Evolutionary conservation across 2,888 invertebrate genomes (phyloP).

Genomic region (Hypolimnas misippus): DNA sequence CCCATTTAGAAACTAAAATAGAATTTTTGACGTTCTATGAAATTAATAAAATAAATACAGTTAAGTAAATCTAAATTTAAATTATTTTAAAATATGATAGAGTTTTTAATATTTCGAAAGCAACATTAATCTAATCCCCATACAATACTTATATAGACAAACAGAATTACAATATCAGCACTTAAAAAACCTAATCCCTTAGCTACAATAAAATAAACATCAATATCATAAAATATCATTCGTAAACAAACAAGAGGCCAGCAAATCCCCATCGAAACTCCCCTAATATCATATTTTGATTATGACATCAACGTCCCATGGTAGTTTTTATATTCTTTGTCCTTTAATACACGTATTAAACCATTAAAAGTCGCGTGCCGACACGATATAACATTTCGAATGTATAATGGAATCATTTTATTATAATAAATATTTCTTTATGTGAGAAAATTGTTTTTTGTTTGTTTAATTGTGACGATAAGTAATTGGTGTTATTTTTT

Average conservation of each 20-base stretch:
- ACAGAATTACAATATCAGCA: constrained; percentile 2
- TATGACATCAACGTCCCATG: constrained; percentile 78
- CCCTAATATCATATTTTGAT: constrained; percentile 81
- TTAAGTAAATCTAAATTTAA: neutral
- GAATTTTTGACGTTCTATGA: neutral
- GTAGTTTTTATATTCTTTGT: constrained; percentile 71
- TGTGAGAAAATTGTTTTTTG: constrained; percentile 45
- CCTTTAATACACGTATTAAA: constrained; percentile 80
- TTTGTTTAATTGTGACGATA: constrained; percentile 17
- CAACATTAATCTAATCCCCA: neutral
- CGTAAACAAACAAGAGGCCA: constrained; percentile 63
- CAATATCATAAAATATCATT: constrained; percentile 60
- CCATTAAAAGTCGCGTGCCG: constrained; percentile 80
- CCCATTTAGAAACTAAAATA: neutral
- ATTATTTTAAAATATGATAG: no score
- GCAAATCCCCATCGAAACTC: constrained; percentile 63
- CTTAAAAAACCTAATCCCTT: constrained; percentile 9
- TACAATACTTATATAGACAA: neutral
- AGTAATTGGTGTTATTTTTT: neutral
- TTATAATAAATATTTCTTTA: constrained; percentile 57
- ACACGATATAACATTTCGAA: constrained; percentile 72
- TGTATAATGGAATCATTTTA: constrained; percentile 68
- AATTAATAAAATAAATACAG: neutral
- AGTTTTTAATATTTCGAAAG: no score
- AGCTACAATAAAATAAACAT: constrained; percentile 34